These are phyloP conservation scores for Pocillopora meandrina DNA, from an alignment of 92 coral and sea anemone genomes.

Conservation along the genomic window DNA sequence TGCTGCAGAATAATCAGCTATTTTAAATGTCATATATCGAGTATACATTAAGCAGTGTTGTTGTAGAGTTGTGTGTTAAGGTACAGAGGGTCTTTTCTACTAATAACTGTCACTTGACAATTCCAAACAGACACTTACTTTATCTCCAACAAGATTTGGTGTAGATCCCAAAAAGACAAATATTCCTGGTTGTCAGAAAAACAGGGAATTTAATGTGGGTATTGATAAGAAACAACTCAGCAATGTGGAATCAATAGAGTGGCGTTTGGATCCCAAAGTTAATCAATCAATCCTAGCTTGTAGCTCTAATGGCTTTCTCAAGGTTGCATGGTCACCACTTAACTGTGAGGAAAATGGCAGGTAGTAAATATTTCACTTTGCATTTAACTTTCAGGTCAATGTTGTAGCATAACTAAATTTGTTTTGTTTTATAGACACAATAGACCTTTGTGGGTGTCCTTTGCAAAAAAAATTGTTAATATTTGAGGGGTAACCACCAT, in stretches of 20 bases:
- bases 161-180: slow-evolving; percentile 41
- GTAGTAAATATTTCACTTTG: slow-evolving; percentile 17
- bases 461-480: too few relatives aligned
- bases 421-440: too few relatives aligned
- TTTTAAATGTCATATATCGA: too few relatives aligned
- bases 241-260: neutral
- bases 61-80: too few relatives aligned
- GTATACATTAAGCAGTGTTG: too few relatives aligned
- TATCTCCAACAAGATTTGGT: slow-evolving; percentile 22
- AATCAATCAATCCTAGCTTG: neutral
- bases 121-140: neutral
- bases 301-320: slow-evolving; percentile 25
- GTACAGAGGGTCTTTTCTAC: too few relatives aligned
- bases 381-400: too few relatives aligned
- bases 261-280: slow-evolving; percentile 34
- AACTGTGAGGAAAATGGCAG: slow-evolving; percentile 65
- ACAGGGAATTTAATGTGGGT: slow-evolving; percentile 41
- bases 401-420: too few relatives aligned
- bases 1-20: too few relatives aligned
- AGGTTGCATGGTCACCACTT: slow-evolving; percentile 73
- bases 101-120: neutral
- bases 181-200: slow-evolving; percentile 17
- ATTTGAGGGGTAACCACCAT: too few relatives aligned
- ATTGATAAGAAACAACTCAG: slow-evolving; percentile 16
- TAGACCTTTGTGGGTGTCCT: too few relatives aligned